phyloP scores from a whole-genome alignment of 2,113 vertebrate species.

The Tinamus guttatus region DNA sequence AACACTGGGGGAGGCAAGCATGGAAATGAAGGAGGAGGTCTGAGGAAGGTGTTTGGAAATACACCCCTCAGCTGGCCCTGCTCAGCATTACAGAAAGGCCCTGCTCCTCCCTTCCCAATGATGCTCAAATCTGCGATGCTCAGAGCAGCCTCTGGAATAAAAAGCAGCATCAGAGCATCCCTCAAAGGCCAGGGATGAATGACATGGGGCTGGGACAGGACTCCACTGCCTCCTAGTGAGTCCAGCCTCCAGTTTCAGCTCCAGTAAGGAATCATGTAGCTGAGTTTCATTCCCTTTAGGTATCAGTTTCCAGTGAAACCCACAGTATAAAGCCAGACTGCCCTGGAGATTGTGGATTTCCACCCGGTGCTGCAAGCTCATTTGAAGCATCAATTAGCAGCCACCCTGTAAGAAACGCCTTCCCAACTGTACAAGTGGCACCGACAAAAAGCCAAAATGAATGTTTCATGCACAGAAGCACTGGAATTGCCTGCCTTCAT shows the following conservation, averaged over 20 bases:
- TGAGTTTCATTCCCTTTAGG: not conserved
- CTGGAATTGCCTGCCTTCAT: not conserved
- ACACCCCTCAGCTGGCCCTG: not conserved
- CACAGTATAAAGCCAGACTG: not conserved
- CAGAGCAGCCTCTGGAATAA: not conserved
- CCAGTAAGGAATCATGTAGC: not conserved
- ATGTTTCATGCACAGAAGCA: not conserved
- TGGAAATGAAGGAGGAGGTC: not conserved
- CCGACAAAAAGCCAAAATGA: not conserved
- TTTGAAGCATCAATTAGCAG: not conserved
- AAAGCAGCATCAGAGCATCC: not conserved
- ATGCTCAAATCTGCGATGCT: rapidly evolving
- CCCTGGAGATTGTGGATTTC: not conserved
- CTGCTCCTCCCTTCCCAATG: not conserved
- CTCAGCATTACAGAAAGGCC: not conserved
- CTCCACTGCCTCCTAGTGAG: not conserved
- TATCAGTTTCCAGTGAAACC: not conserved
- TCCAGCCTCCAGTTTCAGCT: not conserved
- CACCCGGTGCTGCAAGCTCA: not conserved
- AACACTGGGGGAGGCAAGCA: not conserved
- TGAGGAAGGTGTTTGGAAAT: not conserved
- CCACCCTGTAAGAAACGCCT: not conserved
- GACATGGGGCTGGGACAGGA: not conserved
- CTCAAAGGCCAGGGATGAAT: rapidly evolving
- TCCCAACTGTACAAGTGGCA: not conserved